phyloP scores from a whole-genome alignment of 1,140 invertebrate genomes.

The Monomorium pharaonis region DNA sequence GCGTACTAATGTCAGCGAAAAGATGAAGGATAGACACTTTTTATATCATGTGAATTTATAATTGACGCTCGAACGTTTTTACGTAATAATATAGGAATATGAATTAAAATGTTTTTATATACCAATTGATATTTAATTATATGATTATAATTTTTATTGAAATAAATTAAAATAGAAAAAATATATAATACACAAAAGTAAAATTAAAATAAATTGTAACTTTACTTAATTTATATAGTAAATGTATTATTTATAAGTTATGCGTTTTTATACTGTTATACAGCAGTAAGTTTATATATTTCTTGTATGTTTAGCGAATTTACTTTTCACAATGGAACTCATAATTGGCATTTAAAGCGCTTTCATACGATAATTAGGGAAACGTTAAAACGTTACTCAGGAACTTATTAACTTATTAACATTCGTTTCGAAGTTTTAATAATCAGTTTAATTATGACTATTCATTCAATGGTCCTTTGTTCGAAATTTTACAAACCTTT shows the following conservation, averaged over 20 bases:
- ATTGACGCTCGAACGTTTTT: background rate
- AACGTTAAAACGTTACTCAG: slow-evolving; percentile 2
- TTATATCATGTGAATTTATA: background rate
- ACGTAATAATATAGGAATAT: background rate
- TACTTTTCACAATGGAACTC: background rate
- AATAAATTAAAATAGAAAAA: too few species aligned
- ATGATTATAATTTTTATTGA: background rate
- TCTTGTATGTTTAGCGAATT: slow-evolving; percentile 8
- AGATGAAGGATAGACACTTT: background rate
- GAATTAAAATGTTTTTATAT: background rate
- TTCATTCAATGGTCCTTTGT: slow-evolving; percentile 3
- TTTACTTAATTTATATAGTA: too few species aligned
- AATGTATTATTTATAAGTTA: background rate
- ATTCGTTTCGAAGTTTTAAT: slow-evolving; percentile 25
- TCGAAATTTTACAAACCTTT: slow-evolving; percentile 17
- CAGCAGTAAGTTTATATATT: background rate
- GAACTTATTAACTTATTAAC: slow-evolving; percentile 61
- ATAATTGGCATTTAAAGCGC: slow-evolving; percentile 31
- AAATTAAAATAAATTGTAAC: background rate
- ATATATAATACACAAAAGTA: too few species aligned
- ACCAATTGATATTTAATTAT: background rate
- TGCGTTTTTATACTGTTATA: background rate
- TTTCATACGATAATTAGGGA: slow-evolving; percentile 20
- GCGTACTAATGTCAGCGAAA: background rate
- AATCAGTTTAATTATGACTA: slow-evolving; percentile 56